phyloP scores from a whole-genome alignment of 2,113 vertebrate genomes.

The Scatophagus argus region DNA sequence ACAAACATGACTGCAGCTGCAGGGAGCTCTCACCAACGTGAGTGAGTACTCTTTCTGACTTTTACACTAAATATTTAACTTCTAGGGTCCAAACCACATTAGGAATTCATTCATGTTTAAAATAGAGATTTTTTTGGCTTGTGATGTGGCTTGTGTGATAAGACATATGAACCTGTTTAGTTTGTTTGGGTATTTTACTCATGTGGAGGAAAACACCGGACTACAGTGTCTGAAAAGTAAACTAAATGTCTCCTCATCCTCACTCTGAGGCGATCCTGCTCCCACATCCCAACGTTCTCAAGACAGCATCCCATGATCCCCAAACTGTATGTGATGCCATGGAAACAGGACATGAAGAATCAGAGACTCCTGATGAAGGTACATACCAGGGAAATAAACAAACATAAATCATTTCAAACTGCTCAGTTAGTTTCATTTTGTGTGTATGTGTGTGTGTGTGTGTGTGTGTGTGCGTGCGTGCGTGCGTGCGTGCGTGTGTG shows the following conservation, averaged over 20 bases:
- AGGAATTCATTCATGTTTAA: background rate
- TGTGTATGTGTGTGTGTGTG: conserved; percentile 3
- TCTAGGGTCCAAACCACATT: background rate
- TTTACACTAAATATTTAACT: background rate
- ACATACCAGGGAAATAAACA: conserved; percentile 17
- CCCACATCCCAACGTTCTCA: conserved; percentile 68
- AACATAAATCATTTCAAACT: background rate
- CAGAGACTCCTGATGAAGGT: conserved; percentile 81
- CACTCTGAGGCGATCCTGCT: conserved; percentile 21
- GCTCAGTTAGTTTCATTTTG: rapidly evolving
- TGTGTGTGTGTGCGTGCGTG: conserved; percentile 1
- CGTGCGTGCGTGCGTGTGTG: conserved; percentile 21
- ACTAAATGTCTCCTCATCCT: background rate
- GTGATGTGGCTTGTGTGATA: too few species aligned
- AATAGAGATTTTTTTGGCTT: background rate
- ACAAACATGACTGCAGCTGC: conserved; percentile 35
- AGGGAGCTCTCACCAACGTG: conserved; percentile 9
- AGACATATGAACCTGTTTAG: too few species aligned
- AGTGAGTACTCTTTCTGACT: conserved; percentile 45
- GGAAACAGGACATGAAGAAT: conserved; percentile 83
- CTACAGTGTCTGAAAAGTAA: background rate
- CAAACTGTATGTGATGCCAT: conserved; percentile 80
- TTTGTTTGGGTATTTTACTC: background rate
- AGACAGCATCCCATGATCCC: conserved; percentile 75
- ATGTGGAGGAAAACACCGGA: too few species aligned